A percentile compares a stretch with the other conserved stretches of the same genome.
Conservation (phyloP, 1,140 invertebrate genomes). For the Drosophila ananassae region DNA sequence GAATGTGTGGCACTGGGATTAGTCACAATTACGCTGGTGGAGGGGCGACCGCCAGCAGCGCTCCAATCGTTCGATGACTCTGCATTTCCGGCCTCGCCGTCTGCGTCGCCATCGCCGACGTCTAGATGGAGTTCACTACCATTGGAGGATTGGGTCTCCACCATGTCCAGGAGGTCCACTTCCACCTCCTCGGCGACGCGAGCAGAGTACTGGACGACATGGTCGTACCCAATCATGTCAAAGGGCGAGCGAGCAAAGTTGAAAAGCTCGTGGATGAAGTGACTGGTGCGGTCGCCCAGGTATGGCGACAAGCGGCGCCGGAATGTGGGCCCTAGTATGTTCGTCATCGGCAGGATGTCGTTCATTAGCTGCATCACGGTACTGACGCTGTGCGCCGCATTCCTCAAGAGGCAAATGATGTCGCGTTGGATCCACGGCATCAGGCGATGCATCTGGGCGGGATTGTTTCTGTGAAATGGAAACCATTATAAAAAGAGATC, state of each 20-base stretch:
- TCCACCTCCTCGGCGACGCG: slow-evolving; percentile 70
- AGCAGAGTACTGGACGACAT: slow-evolving; percentile 85
- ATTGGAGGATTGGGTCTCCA: slow-evolving; percentile 58
- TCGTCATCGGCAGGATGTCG: slow-evolving; percentile 87
- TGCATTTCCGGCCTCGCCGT: slow-evolving; percentile 17
- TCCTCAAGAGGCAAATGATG: slow-evolving; percentile 88
- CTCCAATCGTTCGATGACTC: slow-evolving; percentile 40
- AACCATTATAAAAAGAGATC: background rate
- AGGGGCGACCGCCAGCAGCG: slow-evolving; percentile 38
- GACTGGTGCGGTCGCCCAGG: slow-evolving; percentile 87
- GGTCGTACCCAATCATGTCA: slow-evolving; percentile 92
- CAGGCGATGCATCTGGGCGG: slow-evolving; percentile 90
- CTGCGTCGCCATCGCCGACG: slow-evolving; percentile 20
- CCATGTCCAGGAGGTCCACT: slow-evolving; percentile 64
- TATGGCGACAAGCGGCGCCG: slow-evolving; percentile 86
- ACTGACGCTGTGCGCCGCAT: slow-evolving; percentile 87
- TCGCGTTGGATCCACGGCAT: slow-evolving; percentile 95
- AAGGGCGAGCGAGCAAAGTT: slow-evolving; percentile 93
- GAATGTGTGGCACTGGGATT: slow-evolving; percentile 73
- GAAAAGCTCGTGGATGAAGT: slow-evolving; percentile 95
- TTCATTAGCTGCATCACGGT: slow-evolving; percentile 89
- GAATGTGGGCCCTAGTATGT: slow-evolving; percentile 91
- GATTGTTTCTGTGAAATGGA: slow-evolving; percentile 87
- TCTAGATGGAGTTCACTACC: slow-evolving; percentile 30
- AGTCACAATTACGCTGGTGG: slow-evolving; percentile 73